Conservation (phyloP, 1,140 invertebrate genomes). For the Zophobas atratus region DNA sequence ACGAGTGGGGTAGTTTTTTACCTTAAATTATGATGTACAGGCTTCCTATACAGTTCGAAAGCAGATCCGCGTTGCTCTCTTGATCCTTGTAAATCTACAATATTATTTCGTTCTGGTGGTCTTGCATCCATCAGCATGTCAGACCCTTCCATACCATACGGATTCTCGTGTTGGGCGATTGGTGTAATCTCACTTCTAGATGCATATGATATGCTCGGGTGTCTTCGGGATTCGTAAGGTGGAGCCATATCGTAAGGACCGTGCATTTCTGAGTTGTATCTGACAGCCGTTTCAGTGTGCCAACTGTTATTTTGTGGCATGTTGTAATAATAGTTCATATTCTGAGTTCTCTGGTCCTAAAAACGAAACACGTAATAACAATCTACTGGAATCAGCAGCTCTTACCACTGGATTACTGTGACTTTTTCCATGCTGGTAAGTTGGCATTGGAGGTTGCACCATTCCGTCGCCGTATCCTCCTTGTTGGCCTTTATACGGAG, state of each 20-base stretch:
- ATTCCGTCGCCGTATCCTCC: conserved; percentile 59
- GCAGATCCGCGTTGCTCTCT: conserved; percentile 94
- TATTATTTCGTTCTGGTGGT: conserved; percentile 60
- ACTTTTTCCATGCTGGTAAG: conserved; percentile 68
- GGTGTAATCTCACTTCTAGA: conserved; percentile 66
- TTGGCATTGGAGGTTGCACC: conserved; percentile 61
- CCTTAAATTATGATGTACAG: conserved; percentile 84
- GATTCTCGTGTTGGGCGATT: conserved; percentile 62
- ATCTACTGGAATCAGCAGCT: conserved; percentile 21
- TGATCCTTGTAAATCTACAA: conserved; percentile 74
- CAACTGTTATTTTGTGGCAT: conserved; percentile 64
- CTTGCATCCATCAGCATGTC: conserved; percentile 61
- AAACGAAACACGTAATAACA: conserved; percentile 31
- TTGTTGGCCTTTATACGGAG: conserved; percentile 72
- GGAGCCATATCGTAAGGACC: conserved; percentile 66
- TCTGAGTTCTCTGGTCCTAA: conserved; percentile 63
- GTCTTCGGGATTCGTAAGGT: conserved; percentile 63
- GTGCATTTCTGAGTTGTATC: conserved; percentile 61
- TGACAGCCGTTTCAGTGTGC: conserved; percentile 62
- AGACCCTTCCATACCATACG: conserved; percentile 52
- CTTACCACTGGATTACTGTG: conserved; percentile 67
- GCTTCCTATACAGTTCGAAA: conserved; percentile 95
- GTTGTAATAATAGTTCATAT: conserved; percentile 71
- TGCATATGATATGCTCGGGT: conserved; percentile 66
- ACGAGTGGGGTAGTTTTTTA: conserved; percentile 65